These are phyloP conservation scores for Trichoplusia ni DNA, from an alignment of 1,140 invertebrate species.

Conservation along the genomic window DNA sequence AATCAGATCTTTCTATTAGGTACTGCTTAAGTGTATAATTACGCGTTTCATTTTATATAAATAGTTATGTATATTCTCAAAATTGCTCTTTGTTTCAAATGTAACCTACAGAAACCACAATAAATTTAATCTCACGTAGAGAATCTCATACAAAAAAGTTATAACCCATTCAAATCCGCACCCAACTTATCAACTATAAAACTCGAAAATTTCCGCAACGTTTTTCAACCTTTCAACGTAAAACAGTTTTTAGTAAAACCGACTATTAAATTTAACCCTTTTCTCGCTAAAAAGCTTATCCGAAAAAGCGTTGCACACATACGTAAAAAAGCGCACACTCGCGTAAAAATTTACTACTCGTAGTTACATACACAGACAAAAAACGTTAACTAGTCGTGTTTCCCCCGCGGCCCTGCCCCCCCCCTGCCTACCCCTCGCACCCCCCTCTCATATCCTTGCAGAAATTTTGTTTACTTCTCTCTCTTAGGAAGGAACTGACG, in stretches of 20 bases:
- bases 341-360: slow-evolving; percentile 29
- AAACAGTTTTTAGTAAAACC: slow-evolving; percentile 34
- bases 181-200: slow-evolving; percentile 9
- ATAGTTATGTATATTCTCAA: too few relatives aligned
- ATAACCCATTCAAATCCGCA: slow-evolving; percentile 15
- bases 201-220: slow-evolving; percentile 4
- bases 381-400: slow-evolving; percentile 71
- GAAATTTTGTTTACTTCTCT: slow-evolving; percentile 80
- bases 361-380: slow-evolving; percentile 52
- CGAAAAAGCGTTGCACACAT: slow-evolving; percentile 54
- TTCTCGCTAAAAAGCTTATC: slow-evolving; percentile 47
- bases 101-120: slow-evolving; percentile 4
- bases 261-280: slow-evolving; percentile 47
- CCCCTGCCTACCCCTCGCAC: slow-evolving; percentile 12
- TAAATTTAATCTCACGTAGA: neutral
- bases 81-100: too few relatives aligned
- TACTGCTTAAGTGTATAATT: too few relatives aligned
- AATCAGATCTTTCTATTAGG: too few relatives aligned
- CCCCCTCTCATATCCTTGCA: slow-evolving; percentile 73
- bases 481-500: slow-evolving; percentile 69
- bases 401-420: slow-evolving; percentile 18
- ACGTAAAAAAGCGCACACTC: slow-evolving; percentile 59
- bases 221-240: slow-evolving; percentile 25
- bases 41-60: too few relatives aligned
- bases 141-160: slow-evolving; percentile 4